phyloP scores from a whole-genome alignment of 2,888 invertebrate genomes.

The Ethmia dodecea region DNA sequence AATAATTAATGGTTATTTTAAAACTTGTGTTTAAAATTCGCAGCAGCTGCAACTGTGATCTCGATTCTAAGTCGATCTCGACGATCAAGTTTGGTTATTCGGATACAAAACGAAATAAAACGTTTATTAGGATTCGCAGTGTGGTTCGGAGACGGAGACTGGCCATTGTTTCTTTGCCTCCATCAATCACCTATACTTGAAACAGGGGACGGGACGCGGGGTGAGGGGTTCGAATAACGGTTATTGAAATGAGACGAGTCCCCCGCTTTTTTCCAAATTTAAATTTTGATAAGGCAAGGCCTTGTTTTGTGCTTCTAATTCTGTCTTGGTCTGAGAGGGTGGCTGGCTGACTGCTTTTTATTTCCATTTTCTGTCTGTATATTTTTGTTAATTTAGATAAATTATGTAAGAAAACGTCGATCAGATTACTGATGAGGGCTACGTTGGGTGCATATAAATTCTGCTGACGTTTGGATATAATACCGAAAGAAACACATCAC shows the following conservation, averaged over 20 bases:
- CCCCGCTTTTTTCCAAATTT: slow-evolving; percentile 75
- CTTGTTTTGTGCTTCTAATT: slow-evolving; percentile 69
- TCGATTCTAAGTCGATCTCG: slow-evolving; percentile 61
- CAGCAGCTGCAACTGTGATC: slow-evolving; percentile 52
- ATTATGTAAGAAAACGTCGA: slow-evolving; percentile 14
- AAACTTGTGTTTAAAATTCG: slow-evolving; percentile 42
- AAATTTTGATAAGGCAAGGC: slow-evolving; percentile 76
- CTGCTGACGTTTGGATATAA: too few species aligned
- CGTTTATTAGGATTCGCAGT: slow-evolving; percentile 75
- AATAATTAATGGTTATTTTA: neutral
- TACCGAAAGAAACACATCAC: too few species aligned
- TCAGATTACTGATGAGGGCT: too few species aligned
- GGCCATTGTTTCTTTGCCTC: slow-evolving; percentile 71
- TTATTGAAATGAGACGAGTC: slow-evolving; percentile 75
- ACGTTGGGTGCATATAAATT: too few species aligned
- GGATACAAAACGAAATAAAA: slow-evolving; percentile 71
- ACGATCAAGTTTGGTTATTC: slow-evolving; percentile 66
- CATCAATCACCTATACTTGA: slow-evolving; percentile 70
- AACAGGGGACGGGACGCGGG: slow-evolving; percentile 29
- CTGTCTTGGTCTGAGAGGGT: slow-evolving; percentile 53
- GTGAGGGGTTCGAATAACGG: slow-evolving; percentile 61
- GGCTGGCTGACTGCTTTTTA: slow-evolving; percentile 60
- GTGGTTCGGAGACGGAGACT: slow-evolving; percentile 47
- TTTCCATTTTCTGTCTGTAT: slow-evolving; percentile 50
- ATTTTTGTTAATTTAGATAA: slow-evolving; percentile 40